phyloP scores from a whole-genome alignment of 2,888 invertebrate species.

The Brachylomia viminalis region DNA sequence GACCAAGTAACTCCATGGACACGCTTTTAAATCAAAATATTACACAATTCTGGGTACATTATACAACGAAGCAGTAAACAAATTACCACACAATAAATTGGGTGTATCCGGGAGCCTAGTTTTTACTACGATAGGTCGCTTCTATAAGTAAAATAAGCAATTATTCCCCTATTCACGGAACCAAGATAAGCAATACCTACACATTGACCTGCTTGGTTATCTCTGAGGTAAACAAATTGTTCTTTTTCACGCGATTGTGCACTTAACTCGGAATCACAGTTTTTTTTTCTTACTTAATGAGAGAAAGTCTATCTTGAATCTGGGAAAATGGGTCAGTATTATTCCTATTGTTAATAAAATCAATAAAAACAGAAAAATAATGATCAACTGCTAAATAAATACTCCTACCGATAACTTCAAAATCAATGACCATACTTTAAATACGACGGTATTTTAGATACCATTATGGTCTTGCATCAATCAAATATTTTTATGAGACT shows the following conservation, averaged over 20 bases:
- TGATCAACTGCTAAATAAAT: background rate
- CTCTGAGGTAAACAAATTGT: constrained; percentile 39
- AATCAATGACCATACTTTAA: background rate
- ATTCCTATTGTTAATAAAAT: background rate
- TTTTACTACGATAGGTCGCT: constrained; percentile 3
- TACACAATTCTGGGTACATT: too few species aligned
- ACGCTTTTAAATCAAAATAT: too few species aligned
- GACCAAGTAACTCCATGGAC: too few species aligned
- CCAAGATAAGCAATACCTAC: constrained; percentile 38
- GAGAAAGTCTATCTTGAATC: background rate
- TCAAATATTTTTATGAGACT: background rate
- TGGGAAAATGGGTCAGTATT: background rate
- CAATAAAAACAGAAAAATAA: background rate
- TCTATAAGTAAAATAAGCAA: constrained; percentile 44
- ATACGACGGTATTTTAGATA: background rate
- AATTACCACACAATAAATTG: constrained; percentile 11
- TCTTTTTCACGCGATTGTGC: constrained; percentile 37
- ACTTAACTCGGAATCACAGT: constrained; percentile 28
- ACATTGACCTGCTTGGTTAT: constrained; percentile 33
- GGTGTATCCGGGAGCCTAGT: constrained; percentile 7
- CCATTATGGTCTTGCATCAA: background rate
- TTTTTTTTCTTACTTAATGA: constrained; percentile 19
- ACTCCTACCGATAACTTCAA: background rate
- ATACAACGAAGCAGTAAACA: background rate
- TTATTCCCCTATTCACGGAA: constrained; percentile 37